Conservation (phyloP, 1,140 invertebrate species). For the Cyclina sinensis region DNA sequence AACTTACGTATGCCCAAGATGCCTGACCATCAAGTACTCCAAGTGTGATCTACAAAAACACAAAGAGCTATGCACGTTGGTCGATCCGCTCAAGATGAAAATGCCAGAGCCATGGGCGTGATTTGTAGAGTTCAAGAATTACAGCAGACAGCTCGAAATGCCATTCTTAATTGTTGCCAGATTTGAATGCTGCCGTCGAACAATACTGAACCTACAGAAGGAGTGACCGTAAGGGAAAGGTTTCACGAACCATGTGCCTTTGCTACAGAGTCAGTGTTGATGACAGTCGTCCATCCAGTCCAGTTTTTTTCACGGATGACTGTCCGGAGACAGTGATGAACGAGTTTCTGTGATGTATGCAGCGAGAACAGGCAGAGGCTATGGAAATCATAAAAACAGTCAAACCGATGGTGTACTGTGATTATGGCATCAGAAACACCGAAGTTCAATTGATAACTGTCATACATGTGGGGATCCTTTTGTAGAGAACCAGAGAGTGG, state of each 20-base stretch:
- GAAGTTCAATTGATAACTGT: no score
- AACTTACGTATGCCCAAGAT: background rate
- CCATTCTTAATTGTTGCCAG: conserved; percentile 4
- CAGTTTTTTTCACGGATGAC: background rate
- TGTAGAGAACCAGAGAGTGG: background rate
- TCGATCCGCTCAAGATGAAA: background rate
- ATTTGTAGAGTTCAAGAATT: background rate
- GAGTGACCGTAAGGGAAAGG: background rate
- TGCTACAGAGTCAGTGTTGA: background rate
- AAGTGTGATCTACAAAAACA: background rate
- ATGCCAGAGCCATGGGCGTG: background rate
- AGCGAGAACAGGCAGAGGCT: no score
- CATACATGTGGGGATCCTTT: background rate
- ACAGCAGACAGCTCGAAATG: background rate
- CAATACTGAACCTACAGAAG: background rate
- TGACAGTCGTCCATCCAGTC: background rate
- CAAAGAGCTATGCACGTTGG: background rate
- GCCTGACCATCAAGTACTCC: background rate
- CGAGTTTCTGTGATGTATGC: no score
- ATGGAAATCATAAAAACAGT: no score
- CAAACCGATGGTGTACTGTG: no score
- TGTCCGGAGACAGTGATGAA: background rate
- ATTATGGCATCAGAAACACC: no score
- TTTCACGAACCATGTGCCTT: background rate
- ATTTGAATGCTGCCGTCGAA: background rate